Evolutionary conservation across 23 tunicate species (phyloP).

Genomic region (Trididemnum miniatum): DNA sequence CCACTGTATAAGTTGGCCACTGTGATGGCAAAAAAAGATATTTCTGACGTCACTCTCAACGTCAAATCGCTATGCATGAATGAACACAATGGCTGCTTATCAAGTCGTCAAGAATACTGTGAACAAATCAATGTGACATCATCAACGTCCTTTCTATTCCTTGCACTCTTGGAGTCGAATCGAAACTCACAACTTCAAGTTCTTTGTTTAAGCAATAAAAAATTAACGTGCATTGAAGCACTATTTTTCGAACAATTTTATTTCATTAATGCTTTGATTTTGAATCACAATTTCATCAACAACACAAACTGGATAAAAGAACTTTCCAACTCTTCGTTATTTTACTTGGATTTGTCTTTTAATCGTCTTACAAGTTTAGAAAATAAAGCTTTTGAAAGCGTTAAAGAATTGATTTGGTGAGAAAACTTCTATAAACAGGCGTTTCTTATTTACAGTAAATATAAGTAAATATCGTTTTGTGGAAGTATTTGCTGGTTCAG

Average conservation of each 20-base stretch:
- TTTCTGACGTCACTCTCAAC: too few species aligned
- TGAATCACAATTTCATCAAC: conserved; percentile 3
- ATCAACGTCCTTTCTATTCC: too few species aligned
- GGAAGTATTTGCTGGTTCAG: too few species aligned
- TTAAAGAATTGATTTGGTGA: neutral
- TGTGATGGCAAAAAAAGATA: too few species aligned
- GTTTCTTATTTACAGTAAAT: too few species aligned
- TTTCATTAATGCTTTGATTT: neutral
- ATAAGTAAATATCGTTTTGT: too few species aligned
- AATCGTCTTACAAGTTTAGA: neutral
- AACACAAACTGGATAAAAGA: neutral
- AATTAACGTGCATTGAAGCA: neutral
- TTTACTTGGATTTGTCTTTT: neutral
- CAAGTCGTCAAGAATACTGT: too few species aligned
- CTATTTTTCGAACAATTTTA: neutral
- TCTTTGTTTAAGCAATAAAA: neutral
- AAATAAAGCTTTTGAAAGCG: neutral
- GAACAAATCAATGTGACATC: too few species aligned
- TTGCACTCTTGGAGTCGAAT: neutral
- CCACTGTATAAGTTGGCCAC: too few species aligned
- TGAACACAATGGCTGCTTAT: too few species aligned
- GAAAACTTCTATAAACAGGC: too few species aligned
- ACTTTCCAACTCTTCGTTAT: neutral
- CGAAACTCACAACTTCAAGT: neutral
- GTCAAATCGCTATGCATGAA: too few species aligned